phyloP scores from a whole-genome alignment of 37 sponge, comb jelly and placozoan species.

The Cliona cf. orientalis region DNA sequence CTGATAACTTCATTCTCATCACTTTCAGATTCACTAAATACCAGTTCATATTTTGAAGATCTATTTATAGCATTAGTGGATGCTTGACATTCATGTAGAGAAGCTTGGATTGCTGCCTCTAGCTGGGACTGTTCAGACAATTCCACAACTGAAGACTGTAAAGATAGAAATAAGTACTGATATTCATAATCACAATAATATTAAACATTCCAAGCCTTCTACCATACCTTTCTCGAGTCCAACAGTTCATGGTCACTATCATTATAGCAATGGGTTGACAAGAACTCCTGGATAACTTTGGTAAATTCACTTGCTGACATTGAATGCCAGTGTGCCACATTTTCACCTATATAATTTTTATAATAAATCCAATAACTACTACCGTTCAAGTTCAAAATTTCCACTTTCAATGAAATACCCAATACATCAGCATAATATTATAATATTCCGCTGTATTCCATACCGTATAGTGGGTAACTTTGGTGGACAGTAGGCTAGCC shows the following conservation, averaged over 20 bases:
- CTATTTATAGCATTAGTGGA: neutral
- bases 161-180: neutral
- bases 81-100: conserved; percentile 37
- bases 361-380: no score
- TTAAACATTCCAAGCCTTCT: no score
- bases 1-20: conserved; percentile 29
- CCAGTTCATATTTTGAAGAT: neutral
- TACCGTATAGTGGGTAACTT: no score
- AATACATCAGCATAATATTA: no score
- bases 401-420: no score
- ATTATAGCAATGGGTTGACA: conserved; percentile 9
- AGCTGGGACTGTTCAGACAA: conserved; percentile 77
- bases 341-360: conserved; percentile 68
- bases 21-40: conserved; percentile 33
- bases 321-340: conserved; percentile 42
- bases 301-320: conserved; percentile 37
- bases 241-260: neutral
- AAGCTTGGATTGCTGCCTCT: conserved; percentile 83
- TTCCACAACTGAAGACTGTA: conserved; percentile 33
- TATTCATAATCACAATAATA: no score
- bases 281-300: neutral
- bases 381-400: no score
- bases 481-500: no score
- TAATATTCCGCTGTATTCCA: no score
- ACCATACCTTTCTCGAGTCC: neutral